These are phyloP conservation scores for Cyprinodon brontotheroides DNA, from an alignment of 2,113 vertebrate species.

Conservation along the genomic window DNA sequence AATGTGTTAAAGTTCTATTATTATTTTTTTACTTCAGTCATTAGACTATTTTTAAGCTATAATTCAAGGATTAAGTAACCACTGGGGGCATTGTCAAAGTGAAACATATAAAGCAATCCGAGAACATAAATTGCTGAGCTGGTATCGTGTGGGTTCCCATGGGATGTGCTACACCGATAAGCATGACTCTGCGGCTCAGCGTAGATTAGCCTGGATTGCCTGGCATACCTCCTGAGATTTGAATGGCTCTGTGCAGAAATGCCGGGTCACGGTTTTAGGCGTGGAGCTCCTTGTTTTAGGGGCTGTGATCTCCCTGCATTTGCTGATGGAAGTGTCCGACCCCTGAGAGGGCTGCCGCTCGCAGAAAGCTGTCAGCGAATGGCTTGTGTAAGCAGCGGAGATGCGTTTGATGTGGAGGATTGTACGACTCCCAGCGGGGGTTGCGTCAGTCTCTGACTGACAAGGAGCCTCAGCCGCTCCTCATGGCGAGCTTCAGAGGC, in stretches of 20 bases:
- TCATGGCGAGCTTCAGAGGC: slow-evolving; percentile 49
- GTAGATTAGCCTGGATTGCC: slow-evolving; percentile 66
- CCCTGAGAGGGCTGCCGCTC: slow-evolving; percentile 32
- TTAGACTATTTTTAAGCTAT: background rate
- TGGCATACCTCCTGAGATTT: slow-evolving; percentile 54
- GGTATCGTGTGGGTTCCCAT: slow-evolving; percentile 34
- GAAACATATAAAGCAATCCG: slow-evolving; percentile 1
- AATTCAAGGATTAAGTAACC: background rate
- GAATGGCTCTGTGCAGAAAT: slow-evolving; percentile 55
- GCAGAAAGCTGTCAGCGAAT: slow-evolving; percentile 58
- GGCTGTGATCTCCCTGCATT: slow-evolving; percentile 55
- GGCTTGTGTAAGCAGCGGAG: slow-evolving; percentile 66
- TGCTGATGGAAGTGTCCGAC: slow-evolving; percentile 49
- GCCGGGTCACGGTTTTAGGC: slow-evolving; percentile 56
- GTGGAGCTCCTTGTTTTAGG: slow-evolving; percentile 33
- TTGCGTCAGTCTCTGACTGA: slow-evolving; percentile 67
- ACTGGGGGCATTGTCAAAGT: background rate
- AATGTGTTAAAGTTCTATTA: too few species aligned
- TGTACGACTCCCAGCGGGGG: slow-evolving; percentile 42
- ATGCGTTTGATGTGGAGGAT: slow-evolving; percentile 65
- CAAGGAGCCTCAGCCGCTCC: slow-evolving; percentile 47
- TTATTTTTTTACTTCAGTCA: too few species aligned
- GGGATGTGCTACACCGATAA: slow-evolving; percentile 60
- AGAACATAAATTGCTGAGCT: slow-evolving; percentile 1
- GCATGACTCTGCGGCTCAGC: slow-evolving; percentile 50